phyloP scores from a whole-genome alignment of 2,113 vertebrate species.

The Pteropus alecto region DNA sequence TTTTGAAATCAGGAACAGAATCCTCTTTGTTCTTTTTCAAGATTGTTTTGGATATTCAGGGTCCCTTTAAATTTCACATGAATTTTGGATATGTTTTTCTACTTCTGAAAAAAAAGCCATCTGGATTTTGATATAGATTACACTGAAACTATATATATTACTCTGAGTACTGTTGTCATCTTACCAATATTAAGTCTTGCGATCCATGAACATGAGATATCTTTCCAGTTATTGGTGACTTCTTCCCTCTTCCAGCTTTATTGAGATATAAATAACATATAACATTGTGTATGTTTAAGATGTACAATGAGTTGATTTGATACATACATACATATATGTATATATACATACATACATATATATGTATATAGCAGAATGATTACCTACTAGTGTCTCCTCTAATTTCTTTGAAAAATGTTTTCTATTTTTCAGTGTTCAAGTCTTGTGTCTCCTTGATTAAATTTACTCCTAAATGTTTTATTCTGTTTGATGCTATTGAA shows the following conservation, averaged over 20 bases:
- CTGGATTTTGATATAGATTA: not conserved
- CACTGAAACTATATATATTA: not conserved
- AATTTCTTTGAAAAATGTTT: not conserved
- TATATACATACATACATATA: not conserved
- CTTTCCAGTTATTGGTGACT: not conserved
- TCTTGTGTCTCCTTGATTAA: not conserved
- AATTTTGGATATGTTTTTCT: not conserved
- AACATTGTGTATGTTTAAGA: not conserved
- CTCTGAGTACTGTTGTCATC: not conserved
- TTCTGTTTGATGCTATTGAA: not conserved
- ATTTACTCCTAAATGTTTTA: not conserved
- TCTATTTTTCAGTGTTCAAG: not conserved
- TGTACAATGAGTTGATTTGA: not conserved
- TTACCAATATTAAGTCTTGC: not conserved
- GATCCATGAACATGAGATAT: not conserved
- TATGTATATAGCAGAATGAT: not conserved
- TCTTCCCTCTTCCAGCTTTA: not conserved
- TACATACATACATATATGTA: not conserved
- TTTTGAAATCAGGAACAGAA: not conserved
- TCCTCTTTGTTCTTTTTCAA: not conserved
- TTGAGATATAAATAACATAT: not conserved
- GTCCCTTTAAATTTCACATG: not conserved
- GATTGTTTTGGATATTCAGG: not conserved
- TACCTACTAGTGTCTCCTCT: not conserved
- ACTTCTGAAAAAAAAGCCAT: not conserved